Conservation (phyloP, 2,113 vertebrate genomes). For the Antechinus stuartii region DNA sequence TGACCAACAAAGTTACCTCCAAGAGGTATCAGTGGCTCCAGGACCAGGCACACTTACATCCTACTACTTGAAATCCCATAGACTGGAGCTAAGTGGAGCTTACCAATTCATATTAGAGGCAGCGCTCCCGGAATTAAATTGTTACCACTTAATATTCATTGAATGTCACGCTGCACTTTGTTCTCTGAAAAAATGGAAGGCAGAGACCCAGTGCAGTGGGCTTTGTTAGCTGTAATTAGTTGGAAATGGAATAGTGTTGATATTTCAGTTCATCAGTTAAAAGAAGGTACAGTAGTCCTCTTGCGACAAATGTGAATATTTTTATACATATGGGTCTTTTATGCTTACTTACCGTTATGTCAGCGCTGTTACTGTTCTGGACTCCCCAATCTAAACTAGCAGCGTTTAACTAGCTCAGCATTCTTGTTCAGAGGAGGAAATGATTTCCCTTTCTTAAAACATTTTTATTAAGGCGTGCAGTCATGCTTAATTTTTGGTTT, state of each 20-base stretch:
- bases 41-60: background rate
- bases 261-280: slow-evolving; percentile 68
- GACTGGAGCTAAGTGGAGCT: background rate
- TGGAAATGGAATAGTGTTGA: slow-evolving; percentile 69
- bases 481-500: slow-evolving; percentile 19
- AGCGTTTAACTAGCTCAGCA: slow-evolving; percentile 26
- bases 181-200: slow-evolving; percentile 59
- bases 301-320: slow-evolving; percentile 51
- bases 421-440: slow-evolving; percentile 2
- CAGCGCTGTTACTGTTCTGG: background rate
- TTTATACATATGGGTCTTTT: slow-evolving; percentile 52
- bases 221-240: slow-evolving; percentile 76
- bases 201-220: slow-evolving; percentile 54
- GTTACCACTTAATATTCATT: slow-evolving; percentile 74
- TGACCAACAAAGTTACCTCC: background rate
- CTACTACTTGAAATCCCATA: background rate
- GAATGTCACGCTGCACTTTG: slow-evolving; percentile 64
- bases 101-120: slow-evolving; percentile 29
- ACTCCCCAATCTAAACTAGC: background rate
- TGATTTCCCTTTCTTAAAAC: background rate
- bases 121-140: slow-evolving; percentile 52
- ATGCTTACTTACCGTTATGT: slow-evolving; percentile 37
- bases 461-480: background rate
- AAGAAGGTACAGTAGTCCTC: slow-evolving; percentile 48
- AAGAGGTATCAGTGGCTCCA: background rate